Conservation (phyloP, 2,888 invertebrate genomes). For the Xestia sexstrigata region DNA sequence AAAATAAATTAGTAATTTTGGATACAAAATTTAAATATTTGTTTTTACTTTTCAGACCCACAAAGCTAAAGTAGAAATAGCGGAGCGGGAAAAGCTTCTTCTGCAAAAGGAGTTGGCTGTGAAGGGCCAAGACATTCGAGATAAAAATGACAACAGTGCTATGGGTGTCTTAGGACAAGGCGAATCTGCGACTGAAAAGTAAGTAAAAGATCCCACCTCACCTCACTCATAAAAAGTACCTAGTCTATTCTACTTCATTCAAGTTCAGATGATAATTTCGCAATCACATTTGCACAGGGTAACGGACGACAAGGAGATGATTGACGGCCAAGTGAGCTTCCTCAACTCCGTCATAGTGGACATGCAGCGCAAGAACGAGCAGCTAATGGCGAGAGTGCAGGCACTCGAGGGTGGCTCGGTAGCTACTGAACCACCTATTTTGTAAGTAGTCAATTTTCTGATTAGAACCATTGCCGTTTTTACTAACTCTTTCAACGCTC, state of each 20-base stretch:
- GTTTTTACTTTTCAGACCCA: slow-evolving; percentile 75
- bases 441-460: slow-evolving; percentile 73
- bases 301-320: slow-evolving; percentile 92
- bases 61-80: slow-evolving; percentile 83
- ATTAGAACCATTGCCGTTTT: not conserved
- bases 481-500: not conserved
- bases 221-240: not conserved
- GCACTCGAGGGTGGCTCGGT: slow-evolving; percentile 93
- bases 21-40: not conserved
- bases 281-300: slow-evolving; percentile 65
- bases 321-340: slow-evolving; percentile 95
- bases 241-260: not conserved
- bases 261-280: not conserved
- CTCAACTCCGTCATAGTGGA: slow-evolving; percentile 99
- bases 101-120: slow-evolving; percentile 81
- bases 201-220: slow-evolving; percentile 66
- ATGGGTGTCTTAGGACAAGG: slow-evolving; percentile 82
- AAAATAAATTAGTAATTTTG: not conserved
- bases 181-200: slow-evolving; percentile 79
- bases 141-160: slow-evolving; percentile 85
- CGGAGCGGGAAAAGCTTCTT: slow-evolving; percentile 83
- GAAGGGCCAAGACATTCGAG: slow-evolving; percentile 77
- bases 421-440: slow-evolving; percentile 75
- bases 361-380: slow-evolving; percentile 98
- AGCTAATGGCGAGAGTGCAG: slow-evolving; percentile 94